Evolutionary conservation across 2,888 invertebrate species (phyloP).

Genomic region (Mesorhabditis spiculigera): DNA sequence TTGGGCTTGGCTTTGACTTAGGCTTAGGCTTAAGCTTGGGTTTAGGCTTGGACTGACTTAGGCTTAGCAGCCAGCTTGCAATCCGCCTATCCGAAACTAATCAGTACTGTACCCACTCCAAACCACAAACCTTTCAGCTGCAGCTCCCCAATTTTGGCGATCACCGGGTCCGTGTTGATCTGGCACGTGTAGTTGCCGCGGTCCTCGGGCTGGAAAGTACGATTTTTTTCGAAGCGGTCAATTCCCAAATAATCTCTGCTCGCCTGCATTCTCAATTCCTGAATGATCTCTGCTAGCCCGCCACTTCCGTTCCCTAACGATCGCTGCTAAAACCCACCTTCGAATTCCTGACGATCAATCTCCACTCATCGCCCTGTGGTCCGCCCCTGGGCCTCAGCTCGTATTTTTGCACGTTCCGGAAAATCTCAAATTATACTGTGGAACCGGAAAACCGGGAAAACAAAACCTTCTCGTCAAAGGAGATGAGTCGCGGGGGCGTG

Average conservation of each 20-base stretch:
- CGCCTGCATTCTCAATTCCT: neutral
- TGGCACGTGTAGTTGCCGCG: slow-evolving; percentile 82
- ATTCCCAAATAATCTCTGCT: neutral
- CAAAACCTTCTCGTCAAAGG: slow-evolving; percentile 49
- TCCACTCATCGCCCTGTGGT: slow-evolving; percentile 78
- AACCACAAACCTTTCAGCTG: slow-evolving; percentile 45
- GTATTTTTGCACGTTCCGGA: slow-evolving; percentile 53
- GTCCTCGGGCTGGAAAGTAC: slow-evolving; percentile 70
- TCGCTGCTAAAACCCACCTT: slow-evolving; percentile 61
- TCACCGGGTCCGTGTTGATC: slow-evolving; percentile 53
- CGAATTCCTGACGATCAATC: slow-evolving; percentile 81
- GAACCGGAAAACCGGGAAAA: neutral
- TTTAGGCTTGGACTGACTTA: too few relatives aligned
- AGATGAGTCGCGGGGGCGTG: slow-evolving; percentile 47
- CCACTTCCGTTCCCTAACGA: neutral
- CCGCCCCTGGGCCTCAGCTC: slow-evolving; percentile 60
- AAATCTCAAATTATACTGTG: slow-evolving; percentile 36
- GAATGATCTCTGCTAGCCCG: too few relatives aligned
- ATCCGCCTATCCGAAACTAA: too few relatives aligned
- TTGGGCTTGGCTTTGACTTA: too few relatives aligned
- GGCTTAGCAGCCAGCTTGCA: too few relatives aligned
- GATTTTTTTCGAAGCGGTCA: neutral
- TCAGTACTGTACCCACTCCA: too few relatives aligned
- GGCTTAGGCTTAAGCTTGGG: too few relatives aligned
- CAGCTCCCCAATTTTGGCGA: slow-evolving; percentile 43